These are phyloP conservation scores for Drosophila pachea DNA, from an alignment of 1,140 invertebrate species.

Conservation along the genomic window DNA sequence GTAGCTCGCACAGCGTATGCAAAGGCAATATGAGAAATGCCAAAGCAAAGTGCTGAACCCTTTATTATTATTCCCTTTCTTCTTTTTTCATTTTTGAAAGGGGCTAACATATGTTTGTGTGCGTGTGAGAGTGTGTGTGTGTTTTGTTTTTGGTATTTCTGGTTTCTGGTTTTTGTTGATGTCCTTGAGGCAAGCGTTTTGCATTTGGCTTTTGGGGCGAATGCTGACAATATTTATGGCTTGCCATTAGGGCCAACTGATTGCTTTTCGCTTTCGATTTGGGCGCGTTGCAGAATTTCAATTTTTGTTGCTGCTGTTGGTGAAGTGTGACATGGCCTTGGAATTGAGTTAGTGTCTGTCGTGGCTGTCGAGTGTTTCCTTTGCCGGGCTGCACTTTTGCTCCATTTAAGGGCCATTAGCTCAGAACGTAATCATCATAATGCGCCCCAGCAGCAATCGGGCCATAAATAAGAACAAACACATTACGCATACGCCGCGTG, in stretches of 20 bases:
- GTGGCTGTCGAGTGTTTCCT: background rate
- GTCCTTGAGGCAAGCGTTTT: conserved; percentile 34
- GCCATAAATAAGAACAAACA: conserved; percentile 72
- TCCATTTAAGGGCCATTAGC: conserved; percentile 64
- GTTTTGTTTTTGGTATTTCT: background rate
- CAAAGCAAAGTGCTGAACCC: conserved; percentile 36
- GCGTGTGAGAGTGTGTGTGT: background rate
- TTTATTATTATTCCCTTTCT: conserved; percentile 15
- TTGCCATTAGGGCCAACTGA: conserved; percentile 73
- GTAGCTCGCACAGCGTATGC: background rate
- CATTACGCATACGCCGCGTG: conserved; percentile 69
- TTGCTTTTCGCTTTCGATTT: conserved; percentile 74
- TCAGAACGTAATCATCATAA: conserved; percentile 73
- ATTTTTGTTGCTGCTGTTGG: conserved; percentile 53
- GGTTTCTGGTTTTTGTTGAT: conserved; percentile 23
- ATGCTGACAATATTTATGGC: conserved; percentile 70
- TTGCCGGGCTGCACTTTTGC: conserved; percentile 37
- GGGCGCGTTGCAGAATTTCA: conserved; percentile 45
- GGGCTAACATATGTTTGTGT: conserved; percentile 26
- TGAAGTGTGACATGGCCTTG: conserved; percentile 54
- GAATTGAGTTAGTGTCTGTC: conserved; percentile 16
- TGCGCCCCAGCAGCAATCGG: conserved; percentile 64
- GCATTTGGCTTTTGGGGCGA: conserved; percentile 11
- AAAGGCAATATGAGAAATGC: conserved; percentile 34
- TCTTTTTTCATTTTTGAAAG: background rate